phyloP scores from a whole-genome alignment of 2,888 invertebrate species.

The Frankliniella fusca region DNA sequence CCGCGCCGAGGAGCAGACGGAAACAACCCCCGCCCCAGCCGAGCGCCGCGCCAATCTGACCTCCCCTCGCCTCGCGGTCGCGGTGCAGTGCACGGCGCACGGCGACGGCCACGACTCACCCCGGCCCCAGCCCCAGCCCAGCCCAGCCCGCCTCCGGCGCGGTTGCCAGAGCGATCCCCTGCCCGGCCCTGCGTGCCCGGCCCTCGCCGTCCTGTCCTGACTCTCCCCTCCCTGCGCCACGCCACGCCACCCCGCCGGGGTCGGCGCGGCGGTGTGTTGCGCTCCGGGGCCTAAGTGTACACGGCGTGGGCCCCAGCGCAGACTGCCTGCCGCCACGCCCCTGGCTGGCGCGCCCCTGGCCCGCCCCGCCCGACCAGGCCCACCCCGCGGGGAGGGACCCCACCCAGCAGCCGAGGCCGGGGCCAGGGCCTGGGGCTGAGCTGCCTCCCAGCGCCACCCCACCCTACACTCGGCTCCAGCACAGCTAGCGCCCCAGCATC shows the following conservation, averaged over 20 bases:
- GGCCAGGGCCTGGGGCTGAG: not conserved
- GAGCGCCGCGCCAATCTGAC: too few relatives aligned
- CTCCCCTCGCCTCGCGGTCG: too few relatives aligned
- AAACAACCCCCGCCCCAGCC: too few relatives aligned
- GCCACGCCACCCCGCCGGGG: not conserved
- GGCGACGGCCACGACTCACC: not conserved
- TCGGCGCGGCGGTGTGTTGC: not conserved
- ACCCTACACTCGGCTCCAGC: too few relatives aligned
- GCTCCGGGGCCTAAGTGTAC: not conserved
- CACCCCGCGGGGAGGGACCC: not conserved
- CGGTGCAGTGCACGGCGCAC: too few relatives aligned
- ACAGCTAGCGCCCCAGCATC: too few relatives aligned
- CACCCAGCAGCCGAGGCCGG: not conserved
- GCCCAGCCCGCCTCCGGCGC: not conserved
- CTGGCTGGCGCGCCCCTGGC: slow-evolving; percentile 42
- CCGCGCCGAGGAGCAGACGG: too few relatives aligned
- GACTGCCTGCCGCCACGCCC: slow-evolving; percentile 40
- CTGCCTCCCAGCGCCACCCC: too few relatives aligned
- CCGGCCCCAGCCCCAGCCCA: not conserved
- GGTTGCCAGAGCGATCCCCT: not conserved
- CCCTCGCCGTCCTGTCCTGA: not conserved
- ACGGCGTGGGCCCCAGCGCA: not conserved
- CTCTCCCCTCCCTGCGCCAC: too few relatives aligned
- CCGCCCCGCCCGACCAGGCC: slow-evolving; percentile 28
- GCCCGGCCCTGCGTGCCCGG: not conserved